These are phyloP conservation scores for Coregonus suidteri DNA, from an alignment of 2,797 vertebrate species.

Conservation along the genomic window DNA sequence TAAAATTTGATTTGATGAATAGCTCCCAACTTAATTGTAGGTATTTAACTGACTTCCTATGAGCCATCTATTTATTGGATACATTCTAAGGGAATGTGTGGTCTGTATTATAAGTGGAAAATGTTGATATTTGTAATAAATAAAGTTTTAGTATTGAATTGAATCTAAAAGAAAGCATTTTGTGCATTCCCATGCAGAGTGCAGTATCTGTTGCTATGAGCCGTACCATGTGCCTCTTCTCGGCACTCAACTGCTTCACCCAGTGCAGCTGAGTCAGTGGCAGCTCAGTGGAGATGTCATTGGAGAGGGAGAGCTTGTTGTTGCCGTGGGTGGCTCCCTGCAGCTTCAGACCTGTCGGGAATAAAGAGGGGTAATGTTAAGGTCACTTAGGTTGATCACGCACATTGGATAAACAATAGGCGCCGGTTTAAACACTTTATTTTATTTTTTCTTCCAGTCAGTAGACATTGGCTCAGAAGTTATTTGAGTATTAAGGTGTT, in stretches of 20 bases:
- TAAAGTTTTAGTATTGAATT: neutral
- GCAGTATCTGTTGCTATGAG: neutral
- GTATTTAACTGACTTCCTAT: neutral
- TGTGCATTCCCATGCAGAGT: neutral
- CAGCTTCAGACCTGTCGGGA: constrained; percentile 84
- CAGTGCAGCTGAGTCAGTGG: constrained; percentile 97
- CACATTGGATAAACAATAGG: neutral
- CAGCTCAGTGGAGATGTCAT: constrained; percentile 90
- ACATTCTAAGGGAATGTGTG: neutral
- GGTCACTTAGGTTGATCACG: neutral
- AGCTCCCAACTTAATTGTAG: neutral
- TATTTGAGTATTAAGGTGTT: no score
- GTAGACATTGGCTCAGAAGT: no score
- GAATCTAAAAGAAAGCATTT: no score
- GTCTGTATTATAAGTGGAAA: neutral
- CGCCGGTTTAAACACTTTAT: no score
- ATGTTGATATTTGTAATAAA: neutral
- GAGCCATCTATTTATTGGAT: neutral
- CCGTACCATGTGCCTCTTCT: constrained; percentile 88
- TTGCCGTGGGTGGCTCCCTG: constrained; percentile 92
- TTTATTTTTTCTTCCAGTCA: no score
- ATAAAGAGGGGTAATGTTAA: neutral
- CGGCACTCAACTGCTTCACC: constrained; percentile 86
- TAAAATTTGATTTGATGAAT: neutral
- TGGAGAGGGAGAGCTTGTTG: constrained; percentile 94